Conservation (phyloP, 2,113 vertebrate genomes). For the Chunga burmeisteri region DNA sequence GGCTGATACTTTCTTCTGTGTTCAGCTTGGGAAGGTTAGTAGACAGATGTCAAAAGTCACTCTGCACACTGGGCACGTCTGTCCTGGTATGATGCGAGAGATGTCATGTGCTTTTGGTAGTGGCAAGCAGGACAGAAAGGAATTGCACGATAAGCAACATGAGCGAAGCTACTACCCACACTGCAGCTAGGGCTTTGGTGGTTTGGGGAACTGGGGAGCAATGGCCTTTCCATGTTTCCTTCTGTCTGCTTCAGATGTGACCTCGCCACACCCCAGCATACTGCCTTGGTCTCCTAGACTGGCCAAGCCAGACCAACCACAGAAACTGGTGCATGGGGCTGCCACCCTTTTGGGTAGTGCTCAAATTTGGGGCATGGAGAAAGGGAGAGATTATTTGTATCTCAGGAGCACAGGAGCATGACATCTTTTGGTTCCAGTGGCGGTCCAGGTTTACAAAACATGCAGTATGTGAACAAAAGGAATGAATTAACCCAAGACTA, state of each 20-base stretch:
- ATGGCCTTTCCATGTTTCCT: background rate
- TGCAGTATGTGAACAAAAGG: background rate
- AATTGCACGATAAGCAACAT: background rate
- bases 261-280: background rate
- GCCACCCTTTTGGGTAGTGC: background rate
- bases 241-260: background rate
- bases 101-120: background rate
- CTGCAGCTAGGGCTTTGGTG: background rate
- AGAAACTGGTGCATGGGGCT: background rate
- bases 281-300: accelerated
- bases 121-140: background rate
- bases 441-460: background rate
- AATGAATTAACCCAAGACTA: background rate
- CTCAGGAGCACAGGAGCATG: background rate
- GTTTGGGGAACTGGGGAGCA: background rate
- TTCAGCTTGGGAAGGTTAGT: background rate
- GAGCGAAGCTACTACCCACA: background rate
- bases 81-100: background rate
- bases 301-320: background rate
- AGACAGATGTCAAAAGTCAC: background rate
- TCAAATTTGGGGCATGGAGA: background rate
- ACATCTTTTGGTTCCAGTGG: background rate
- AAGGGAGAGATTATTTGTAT: background rate
- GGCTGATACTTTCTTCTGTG: background rate
- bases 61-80: background rate